Base-by-base conservation (phyloP, 2,888 invertebrate species). In the Neoscelio sp. region DNA sequence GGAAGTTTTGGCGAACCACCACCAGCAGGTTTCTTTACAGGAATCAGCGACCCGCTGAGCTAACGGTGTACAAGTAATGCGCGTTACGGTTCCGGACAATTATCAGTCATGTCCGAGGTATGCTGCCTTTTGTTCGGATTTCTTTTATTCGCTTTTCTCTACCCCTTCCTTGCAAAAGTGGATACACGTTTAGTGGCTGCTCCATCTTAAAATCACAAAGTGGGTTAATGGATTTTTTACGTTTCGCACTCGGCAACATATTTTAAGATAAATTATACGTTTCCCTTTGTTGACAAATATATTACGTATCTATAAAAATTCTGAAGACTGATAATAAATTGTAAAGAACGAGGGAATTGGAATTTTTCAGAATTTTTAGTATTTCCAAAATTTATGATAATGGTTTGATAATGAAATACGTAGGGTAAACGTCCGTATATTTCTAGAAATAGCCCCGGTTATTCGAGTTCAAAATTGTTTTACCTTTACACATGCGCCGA, bases 1-100 rank as follows among this genome's bases (percentile, higher is more conserved):
- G 89, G 89, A 88, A 86, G 84, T 87, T 88, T 84, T 89, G 89
- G 88, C 88, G 87, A 85, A 86, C 83, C 83, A 87, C 88, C 85
- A 86, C 86, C 79, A 87, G 86, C 82, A 86, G 85, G 82, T 86
- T 89, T 82, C 85, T 89, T 68, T 86, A 86, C 83, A 85, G 85
- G 84, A 89, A 85, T 83, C 88, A 87, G 84, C 86, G 88, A 84
- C 85, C 86, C 81, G 85, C 87, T 82, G 87, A 89, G 80, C 84
- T 88, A 83, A 77, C 85, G 76, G 74, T 84, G 73, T 87, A 85
- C 80, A 86, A 87, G 81, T 87, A 85, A 85, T 64, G 68, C 74
- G 50, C 56, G 35, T 56, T 44, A 58, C 56, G 54, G 50, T 64
- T 65, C 28, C 15, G 10, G 13, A 50, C 12, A 56, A 48, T 33